Base-by-base conservation (phyloP, 2,888 invertebrate genomes). In the Leptodirus hochenwartii region DNA sequence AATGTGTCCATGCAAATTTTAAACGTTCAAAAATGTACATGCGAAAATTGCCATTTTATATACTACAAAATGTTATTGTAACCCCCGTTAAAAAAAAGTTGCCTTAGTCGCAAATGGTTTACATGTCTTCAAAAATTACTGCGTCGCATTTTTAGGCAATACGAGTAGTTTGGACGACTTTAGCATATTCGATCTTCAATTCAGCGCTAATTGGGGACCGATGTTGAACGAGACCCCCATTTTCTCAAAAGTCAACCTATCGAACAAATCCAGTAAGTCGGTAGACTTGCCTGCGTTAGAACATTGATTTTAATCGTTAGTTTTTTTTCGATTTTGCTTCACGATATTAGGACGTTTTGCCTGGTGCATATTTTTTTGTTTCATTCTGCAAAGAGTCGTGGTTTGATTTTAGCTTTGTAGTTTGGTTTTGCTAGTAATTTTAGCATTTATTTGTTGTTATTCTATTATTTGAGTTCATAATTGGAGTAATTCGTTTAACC, bases 151-250 rank as follows among this genome's bases (percentile, higher is more conserved):
- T 36, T 22, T 31, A 36, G 36, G 23, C 16, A 17, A 30, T 25
- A 31, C 27, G 16, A 27, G 22, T 15, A 31, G 31, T 10, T 41
- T 42, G 34, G 41, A 41, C 35, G 42, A 47, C 30, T 54, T 54
- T 47, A 52, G 51, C 41, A 52, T 54, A 44, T 54, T 54, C 42
- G 51, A 55, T 45, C 45, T 53, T 44, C 46, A 47, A 37, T 54
- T 51, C 45, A 47, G 47, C 35, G n/a, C n/a, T n/a, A 47, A 44
- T 29, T 39, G 38, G 36, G 53, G 53, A 37, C 53, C 52, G 29
- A 43, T 49, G 34, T 45, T 51, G 39, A 52, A 54, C 40, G 45
- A 49, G 43, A 48, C 51, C 41, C 48, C 52, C 39, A 44, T 54
- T 31, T 54, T 55, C 41, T 54, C 54, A 38, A 52, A 49, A 47